Evolutionary conservation across 2,888 invertebrate species (phyloP), one percentile per base, ranked within the genome.

Genomic region (Lapara coniferarum): DNA sequence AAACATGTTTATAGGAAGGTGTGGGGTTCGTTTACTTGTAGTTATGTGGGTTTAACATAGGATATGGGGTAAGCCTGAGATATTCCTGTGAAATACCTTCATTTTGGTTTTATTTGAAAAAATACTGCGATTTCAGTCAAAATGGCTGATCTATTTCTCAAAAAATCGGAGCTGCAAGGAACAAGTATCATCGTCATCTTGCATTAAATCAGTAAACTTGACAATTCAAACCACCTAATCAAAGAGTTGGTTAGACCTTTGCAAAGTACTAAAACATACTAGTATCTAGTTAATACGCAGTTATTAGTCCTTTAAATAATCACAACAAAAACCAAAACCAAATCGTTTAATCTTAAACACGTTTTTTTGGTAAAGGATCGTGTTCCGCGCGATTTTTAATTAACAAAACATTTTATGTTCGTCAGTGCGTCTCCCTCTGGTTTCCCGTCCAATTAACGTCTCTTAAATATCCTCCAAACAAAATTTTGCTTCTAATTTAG

Each of bases 391-490:
- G 63, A 49, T 63, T 63, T 63, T 63, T 63, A 63, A 63, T 63
- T 63, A 63, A 63, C 63, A 49, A 49, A 63, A 19, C 63, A 46
- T 63, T 63, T 63, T 63, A 63, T 63, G 63, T 46, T 49, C 63
- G 63, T 49, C 63, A 19, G 46, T 12, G 16, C 13, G 12, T 12
- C 19, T 63, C 63, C 19, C 59, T 19, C 16, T 19, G 19, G 59
- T 44, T 59, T 14, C n/a, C 59, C 16, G 10, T 59, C 49, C 49
- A 49, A 49, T 63, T 49, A 59, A 8, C n/a, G 37, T 44, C 4
- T n/a, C 16, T 59, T 59, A 49, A 63, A 63, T 55, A 55, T 63
- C 19, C 49, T 16, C 46, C n/a, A 49, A 49, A 63, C 63, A 63
- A 49, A 16, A 46, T 10, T 4, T 13, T 63, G 16, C 19, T 16